Evolutionary conservation across 30 jellyfish, hydroid and myxozoan species (phyloP), one percentile per base, ranked within the genome.

Genomic region (Catostylus mosaicus): DNA sequence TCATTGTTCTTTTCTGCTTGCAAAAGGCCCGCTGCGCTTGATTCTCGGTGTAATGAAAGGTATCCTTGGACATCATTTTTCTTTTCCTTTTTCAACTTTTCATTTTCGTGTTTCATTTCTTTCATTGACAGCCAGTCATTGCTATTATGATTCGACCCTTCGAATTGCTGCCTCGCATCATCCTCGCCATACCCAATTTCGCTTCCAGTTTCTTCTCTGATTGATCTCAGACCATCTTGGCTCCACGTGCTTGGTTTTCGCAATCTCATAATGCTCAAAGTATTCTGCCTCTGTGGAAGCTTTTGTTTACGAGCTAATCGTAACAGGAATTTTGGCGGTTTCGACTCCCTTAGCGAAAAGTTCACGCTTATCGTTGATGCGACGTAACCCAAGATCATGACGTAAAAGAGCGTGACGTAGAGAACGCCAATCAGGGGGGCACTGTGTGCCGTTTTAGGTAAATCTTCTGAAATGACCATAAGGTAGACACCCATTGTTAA

Each of bases 401-500:
- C 48, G 60, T 70, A 88, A 50, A 88, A 88, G 22, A 88, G 63
- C 12, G 88, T 78, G 73, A 81, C 78, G 67, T 78, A 88, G n/a
- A 77, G 84, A 19, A 88, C 84, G 2, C 97, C 97, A 24, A 88
- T 27, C 81, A 88, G 35, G 0, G 97, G 97, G 0, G 89, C 83
- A 19, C 32, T 57, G 46, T 88, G 77, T 0, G 97, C 88, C 46
- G 82, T 88, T 60, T 88, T 90, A 48, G 97, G 97, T 40, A 88
- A 89, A 9, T 88, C 88, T 20, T 88, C 94, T 1, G 97, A 88
- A 30, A 88, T 88, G 32, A 88, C 97, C 86, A 88, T 72, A 64
- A 88, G 68, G 37, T 88, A 88, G 32, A 88, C 97, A 11, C 94
- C 83, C 90, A 88, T 70, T 11, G 95, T 88, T n/a, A 88, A 79